Evolutionary conservation across 2,113 vertebrate species (phyloP), one percentile per base, ranked within the genome.

Genomic region (Mugil cephalus): DNA sequence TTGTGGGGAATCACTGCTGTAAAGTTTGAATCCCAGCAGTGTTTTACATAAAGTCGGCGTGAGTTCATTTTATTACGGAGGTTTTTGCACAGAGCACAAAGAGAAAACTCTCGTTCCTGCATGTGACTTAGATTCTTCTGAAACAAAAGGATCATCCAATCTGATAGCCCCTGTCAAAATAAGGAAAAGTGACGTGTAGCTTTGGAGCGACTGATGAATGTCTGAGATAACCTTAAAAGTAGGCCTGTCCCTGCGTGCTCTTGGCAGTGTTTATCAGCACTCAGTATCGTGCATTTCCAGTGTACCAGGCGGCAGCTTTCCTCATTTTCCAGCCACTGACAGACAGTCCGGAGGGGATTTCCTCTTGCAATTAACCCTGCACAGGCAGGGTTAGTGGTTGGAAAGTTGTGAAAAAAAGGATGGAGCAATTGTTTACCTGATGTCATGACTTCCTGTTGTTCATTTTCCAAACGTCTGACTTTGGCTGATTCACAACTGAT

Each of bases 361-460:
- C 87, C 89, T 84, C 35, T 45, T 61, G 74, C 61, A 89, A 80
- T 91, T 87, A 88, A 90, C 75, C 80, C 78, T 52, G 69, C 47
- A 10, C 62, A 53, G 73, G 76, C 63, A 88, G 87, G 77, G 79
- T 84, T 87, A 58, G 87, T 71, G 87, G 84, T 80, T 85, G 78
- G 79, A 86, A 89, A 77, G 74, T 87, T 88, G 85, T 86, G 68
- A 79, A 90, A 92, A 85, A 66, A 74, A 73, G 45, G 56, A 84
- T 89, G 79, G 65, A 47, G 86, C 73, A 88, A 89, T 81, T 90
- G 83, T 92, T 89, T 78, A 90, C 85, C 63, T 86, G 68, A 72
- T 63, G 69, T 77, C 74, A 71, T 69, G 34, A 45, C 79, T 75
- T 87, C 69, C 76, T 90, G 80, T 74, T 81, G 52, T 69, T 66